phyloP scores from a whole-genome alignment of 2,888 invertebrate species.

The Ophion ellenae region DNA sequence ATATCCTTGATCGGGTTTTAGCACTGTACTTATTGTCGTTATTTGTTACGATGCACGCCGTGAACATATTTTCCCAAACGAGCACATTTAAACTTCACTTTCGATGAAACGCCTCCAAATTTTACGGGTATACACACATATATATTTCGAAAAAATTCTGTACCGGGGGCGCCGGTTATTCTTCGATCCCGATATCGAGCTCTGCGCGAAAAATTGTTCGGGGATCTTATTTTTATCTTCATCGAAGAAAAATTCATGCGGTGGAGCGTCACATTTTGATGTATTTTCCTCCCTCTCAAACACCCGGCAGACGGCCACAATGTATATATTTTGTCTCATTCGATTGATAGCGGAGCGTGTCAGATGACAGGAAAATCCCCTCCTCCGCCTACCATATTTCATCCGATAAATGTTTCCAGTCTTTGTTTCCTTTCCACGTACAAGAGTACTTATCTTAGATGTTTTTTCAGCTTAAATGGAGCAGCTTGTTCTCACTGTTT shows the following conservation, averaged over 20 bases:
- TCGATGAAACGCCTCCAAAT: neutral
- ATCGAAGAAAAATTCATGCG: neutral
- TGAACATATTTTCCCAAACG: conserved; percentile 54
- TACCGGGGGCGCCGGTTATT: neutral
- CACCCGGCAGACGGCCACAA: neutral
- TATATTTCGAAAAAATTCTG: neutral
- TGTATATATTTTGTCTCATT: neutral
- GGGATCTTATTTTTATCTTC: conserved; percentile 29
- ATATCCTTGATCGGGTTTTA: conserved; percentile 67
- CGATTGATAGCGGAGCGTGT: neutral
- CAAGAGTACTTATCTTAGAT: neutral
- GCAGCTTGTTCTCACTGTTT: neutral
- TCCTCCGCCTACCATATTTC: neutral
- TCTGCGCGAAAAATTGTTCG: conserved; percentile 22
- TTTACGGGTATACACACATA: neutral
- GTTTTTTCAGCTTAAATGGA: neutral
- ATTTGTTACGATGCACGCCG: conserved; percentile 25
- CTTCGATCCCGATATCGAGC: conserved; percentile 5
- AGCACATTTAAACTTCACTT: conserved; percentile 13
- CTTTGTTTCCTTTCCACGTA: neutral
- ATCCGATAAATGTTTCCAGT: neutral
- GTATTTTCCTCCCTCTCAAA: neutral
- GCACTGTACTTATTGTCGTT: conserved; percentile 34
- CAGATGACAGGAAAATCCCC: neutral
- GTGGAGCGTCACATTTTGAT: neutral